Evolutionary conservation across 2,888 invertebrate species (phyloP).

Genomic region (Hetaerina titia): DNA sequence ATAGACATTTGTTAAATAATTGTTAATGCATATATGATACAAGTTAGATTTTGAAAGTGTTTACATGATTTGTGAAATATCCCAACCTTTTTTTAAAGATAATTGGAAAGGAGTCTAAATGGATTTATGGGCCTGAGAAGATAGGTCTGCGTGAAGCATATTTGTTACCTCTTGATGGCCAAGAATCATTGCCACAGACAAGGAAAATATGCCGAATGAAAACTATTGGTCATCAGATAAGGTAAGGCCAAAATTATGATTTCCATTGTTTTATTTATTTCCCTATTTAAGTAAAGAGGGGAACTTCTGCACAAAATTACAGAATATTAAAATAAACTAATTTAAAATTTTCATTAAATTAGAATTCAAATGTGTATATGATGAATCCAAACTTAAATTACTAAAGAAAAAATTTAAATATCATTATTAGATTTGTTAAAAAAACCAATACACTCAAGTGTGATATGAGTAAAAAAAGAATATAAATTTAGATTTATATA

Average conservation of each 20-base stretch:
- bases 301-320: neutral
- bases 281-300: too few species aligned
- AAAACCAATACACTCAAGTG: too few species aligned
- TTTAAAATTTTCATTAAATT: neutral
- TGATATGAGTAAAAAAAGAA: too few species aligned
- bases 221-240: constrained; percentile 88
- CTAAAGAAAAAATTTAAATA: too few species aligned
- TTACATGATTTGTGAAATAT: neutral
- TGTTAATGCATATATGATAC: neutral
- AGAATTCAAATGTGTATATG: neutral
- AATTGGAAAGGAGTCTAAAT: constrained; percentile 39
- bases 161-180: constrained; percentile 73
- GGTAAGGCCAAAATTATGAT: constrained; percentile 78
- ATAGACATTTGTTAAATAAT: neutral
- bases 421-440: too few species aligned
- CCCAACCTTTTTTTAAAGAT: neutral
- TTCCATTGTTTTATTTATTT: neutral
- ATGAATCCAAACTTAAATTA: too few species aligned
- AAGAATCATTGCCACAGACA: constrained; percentile 80
- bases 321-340: neutral
- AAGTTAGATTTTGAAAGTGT: neutral
- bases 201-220: constrained; percentile 84
- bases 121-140: constrained; percentile 40
- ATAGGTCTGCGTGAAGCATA: constrained; percentile 25
- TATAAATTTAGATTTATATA: too few species aligned